Base-by-base conservation (phyloP, 2,888 invertebrate species). In the Cecidostiba fungosa region DNA sequence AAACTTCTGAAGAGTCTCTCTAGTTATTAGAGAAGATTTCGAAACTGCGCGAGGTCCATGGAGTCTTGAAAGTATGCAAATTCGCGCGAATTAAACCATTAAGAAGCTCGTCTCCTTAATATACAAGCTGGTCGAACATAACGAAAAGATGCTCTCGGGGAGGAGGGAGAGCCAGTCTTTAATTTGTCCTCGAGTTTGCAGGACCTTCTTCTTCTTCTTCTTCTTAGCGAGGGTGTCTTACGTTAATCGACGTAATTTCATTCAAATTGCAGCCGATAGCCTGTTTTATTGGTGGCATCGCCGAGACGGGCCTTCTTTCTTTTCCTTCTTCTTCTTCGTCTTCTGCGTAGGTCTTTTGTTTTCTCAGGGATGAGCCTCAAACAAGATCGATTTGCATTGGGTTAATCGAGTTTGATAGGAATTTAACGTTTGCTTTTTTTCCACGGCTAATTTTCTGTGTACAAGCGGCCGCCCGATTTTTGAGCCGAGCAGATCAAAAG, bases 31-130 rank as follows among this genome's bases (percentile, higher is more conserved):
- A n/a, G n/a, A n/a, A n/a, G n/a, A n/a, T n/a, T n/a, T n/a, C n/a
- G n/a, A n/a, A n/a, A n/a, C n/a, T n/a, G n/a, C n/a, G n/a, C n/a
- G 85, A 83, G 83, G 85, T 39, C 81, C 77, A 12, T 12, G 80
- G 88, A 89, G 88, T 90, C 89, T 89, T 89, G 88, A 89, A 90
- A 88, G 88, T 91, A 91, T 91, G 91, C 89, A 90, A 91, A 91
- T 91, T 90, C 87, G 81, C 82, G 88, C 89, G 89, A 90, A 90
- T 91, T 90, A 90, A 90, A 91, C 89, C 90, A 90, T 90, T 91
- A 90, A 89, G 89, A 88, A 88, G 89, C 89, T 87, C 88, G 87
- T n/a, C 88, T 32, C 26, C 85, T 73, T 26, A n/a, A 26, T 12
- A 23, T 72, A 62, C 43, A 29, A 29, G 32, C 70, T 32, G 69